Base-by-base conservation (phyloP, 2,113 vertebrate genomes). In the Misgurnus anguillicaudatus region DNA sequence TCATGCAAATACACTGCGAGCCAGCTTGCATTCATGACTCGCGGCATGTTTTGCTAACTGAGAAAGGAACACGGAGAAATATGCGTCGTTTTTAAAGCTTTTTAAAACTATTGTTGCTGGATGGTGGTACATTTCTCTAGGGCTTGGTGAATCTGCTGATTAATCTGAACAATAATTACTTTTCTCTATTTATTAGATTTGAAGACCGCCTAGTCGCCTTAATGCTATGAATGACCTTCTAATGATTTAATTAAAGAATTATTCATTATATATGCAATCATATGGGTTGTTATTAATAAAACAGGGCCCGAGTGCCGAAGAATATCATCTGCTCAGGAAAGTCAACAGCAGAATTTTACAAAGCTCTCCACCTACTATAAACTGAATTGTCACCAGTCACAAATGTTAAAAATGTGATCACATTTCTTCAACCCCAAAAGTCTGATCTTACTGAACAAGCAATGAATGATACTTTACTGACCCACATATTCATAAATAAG, bases 381-480 rank as follows among this genome's bases (percentile, higher is more conserved):
- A 67, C 51, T 9, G 39, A 60, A 36, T n/a, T 76, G 17, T 61
- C 64, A 42, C 53, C 13, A 47, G 36, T 75, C 75, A 60, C 60
- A 48, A 57, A n/a, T 41, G 42, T 47, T 21, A 55, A 31, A n/a
- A 31, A 2, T 31, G 3, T 31, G 24, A 2, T 41, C 3, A 45
- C 11, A 48, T 48, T 47, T 48, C 9, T 31, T 68, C 51, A 41
- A 41, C 31, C 8, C 41, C 58, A 64, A 60, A 80, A 62, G 36
- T 9, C 10, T 7, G 42, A 31, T 61, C 39, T 13, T 38, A 38
- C 11, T 76, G 38, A 70, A 62, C 63, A 71, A 45, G 65, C 70
- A 66, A 75, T 64, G 9, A 80, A 61, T 65, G 60, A 48, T 78
- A 68, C 75, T 80, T 84, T 41, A 74, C 62, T 74, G 53, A 80